These are phyloP conservation scores for Sphenodon punctatus DNA, from an alignment of 2,797 vertebrate species.

Conservation along the genomic window DNA sequence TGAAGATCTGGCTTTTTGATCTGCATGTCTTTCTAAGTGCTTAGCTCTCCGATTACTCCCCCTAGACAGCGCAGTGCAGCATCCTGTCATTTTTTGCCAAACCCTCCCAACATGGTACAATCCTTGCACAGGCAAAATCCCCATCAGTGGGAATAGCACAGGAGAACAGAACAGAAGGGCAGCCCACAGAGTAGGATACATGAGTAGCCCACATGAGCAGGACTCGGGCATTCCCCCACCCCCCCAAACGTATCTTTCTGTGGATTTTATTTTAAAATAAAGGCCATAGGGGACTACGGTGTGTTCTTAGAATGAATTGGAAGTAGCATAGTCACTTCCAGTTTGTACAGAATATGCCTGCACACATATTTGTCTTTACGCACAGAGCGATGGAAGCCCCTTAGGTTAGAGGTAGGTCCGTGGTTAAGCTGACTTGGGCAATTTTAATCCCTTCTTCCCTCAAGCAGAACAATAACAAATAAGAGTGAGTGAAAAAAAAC, in stretches of 20 bases:
- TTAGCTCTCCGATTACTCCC: too few species aligned
- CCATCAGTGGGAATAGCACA: not conserved
- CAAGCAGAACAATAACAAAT: not conserved
- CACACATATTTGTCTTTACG: accelerated
- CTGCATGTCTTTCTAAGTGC: not conserved
- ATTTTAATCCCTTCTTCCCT: not conserved
- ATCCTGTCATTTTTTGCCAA: not conserved
- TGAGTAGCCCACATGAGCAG: too few species aligned
- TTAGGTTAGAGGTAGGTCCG: not conserved
- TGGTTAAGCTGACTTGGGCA: not conserved
- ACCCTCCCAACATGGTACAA: not conserved
- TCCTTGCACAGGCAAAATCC: not conserved
- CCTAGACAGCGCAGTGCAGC: not conserved
- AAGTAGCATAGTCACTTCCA: not conserved
- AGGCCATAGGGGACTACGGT: not conserved
- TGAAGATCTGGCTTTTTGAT: not conserved
- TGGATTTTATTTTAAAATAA: not conserved
- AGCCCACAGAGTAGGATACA: not conserved
- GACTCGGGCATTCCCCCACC: not conserved
- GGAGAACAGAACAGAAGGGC: not conserved
- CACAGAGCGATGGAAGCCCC: not conserved
- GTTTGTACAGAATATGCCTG: not conserved
- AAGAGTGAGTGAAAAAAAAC: not conserved
- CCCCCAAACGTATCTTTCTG: not conserved
- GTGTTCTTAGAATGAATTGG: not conserved